phyloP scores from a whole-genome alignment of 2,113 vertebrate species.

The Emydocephalus ijimae region DNA sequence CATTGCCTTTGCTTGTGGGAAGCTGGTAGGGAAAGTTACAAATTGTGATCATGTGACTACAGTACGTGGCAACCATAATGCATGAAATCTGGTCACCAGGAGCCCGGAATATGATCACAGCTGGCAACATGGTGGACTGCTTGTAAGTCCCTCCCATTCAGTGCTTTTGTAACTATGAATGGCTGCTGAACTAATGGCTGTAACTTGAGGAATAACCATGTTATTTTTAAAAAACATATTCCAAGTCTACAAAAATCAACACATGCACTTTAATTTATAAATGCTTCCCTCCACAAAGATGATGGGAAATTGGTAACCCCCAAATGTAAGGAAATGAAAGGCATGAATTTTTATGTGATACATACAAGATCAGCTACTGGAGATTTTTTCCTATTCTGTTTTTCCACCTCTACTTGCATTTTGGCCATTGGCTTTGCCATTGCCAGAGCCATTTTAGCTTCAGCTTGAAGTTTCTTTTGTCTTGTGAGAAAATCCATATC shows the following conservation, averaged over 20 bases:
- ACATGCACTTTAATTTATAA: not conserved
- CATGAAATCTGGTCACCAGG: not conserved
- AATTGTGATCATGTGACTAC: not conserved
- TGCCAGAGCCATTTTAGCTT: slow-evolving; percentile 95
- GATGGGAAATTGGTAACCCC: not conserved
- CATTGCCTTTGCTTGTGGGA: not conserved
- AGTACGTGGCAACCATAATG: not conserved
- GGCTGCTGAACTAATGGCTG: not conserved
- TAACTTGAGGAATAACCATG: not conserved
- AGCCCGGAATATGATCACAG: not conserved
- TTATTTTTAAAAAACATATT: not conserved
- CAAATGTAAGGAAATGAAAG: not conserved
- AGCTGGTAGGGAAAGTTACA: not conserved
- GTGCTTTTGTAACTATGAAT: not conserved
- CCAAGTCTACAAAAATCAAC: not conserved
- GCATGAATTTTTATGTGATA: not conserved
- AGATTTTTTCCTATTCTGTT: slow-evolving; percentile 98
- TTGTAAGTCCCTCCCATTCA: not conserved
- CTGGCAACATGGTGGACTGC: not conserved
- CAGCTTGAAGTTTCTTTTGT: slow-evolving; percentile 95
- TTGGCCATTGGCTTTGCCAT: slow-evolving; percentile 99
- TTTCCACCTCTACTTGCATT: slow-evolving; percentile 99
- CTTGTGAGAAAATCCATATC: slow-evolving; percentile 97
- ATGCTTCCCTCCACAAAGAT: not conserved
- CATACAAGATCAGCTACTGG: slow-evolving; percentile 95